Conservation (phyloP, 2,888 invertebrate genomes). For the Drosophila nr. fundita region DNA sequence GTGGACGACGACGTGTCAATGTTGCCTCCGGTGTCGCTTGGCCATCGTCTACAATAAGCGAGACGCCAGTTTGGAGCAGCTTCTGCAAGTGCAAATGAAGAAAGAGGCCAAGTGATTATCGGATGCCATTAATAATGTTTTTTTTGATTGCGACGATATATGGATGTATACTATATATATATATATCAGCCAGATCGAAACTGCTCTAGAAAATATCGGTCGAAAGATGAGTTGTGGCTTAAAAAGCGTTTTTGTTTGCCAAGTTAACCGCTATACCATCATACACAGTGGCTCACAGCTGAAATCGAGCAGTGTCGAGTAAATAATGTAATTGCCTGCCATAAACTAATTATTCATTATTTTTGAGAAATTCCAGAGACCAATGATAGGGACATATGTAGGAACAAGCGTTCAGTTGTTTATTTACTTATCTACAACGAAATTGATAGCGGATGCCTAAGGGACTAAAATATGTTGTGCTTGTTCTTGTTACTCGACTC, state of each 20-base stretch:
- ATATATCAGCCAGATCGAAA: background rate
- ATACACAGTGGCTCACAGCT: background rate
- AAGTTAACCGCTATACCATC: background rate
- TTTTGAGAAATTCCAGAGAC: too few relatives aligned
- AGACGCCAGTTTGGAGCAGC: slow-evolving; percentile 84
- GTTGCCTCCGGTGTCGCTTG: slow-evolving; percentile 40
- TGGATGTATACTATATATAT: background rate
- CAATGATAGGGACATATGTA: too few relatives aligned
- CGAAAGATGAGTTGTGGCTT: background rate
- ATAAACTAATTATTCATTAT: too few relatives aligned
- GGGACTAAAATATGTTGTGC: background rate
- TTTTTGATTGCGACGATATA: background rate
- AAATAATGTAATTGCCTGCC: too few relatives aligned
- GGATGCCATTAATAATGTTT: background rate
- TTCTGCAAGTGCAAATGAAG: slow-evolving; percentile 46
- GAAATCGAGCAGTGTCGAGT: too few relatives aligned
- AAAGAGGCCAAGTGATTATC: background rate
- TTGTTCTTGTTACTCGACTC: too few relatives aligned
- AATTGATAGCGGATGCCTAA: background rate
- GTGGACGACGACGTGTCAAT: slow-evolving; percentile 36
- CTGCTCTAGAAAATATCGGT: background rate
- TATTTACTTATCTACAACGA: background rate
- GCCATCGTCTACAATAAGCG: slow-evolving; percentile 72
- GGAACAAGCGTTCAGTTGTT: background rate
- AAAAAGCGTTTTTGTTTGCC: background rate